A percentile compares a stretch with the other conserved stretches of the same genome.
These are phyloP conservation scores for Drosophila navojoa DNA, from an alignment of 1,140 invertebrate genomes.

Conservation along the genomic window DNA sequence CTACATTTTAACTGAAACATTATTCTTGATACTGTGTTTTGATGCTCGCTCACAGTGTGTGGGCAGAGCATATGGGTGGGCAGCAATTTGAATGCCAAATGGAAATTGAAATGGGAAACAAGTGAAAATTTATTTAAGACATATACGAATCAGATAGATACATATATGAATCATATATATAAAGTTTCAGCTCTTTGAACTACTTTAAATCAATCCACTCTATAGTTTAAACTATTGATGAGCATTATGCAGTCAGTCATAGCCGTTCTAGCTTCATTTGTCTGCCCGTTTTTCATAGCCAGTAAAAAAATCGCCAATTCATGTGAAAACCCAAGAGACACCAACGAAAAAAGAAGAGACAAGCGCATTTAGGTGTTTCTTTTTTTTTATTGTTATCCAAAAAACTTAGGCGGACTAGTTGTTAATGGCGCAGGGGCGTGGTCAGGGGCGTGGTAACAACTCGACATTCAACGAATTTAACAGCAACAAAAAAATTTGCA, in stretches of 20 bases:
- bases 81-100: too few species aligned
- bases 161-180: too few species aligned
- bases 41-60: too few species aligned
- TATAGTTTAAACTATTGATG: too few species aligned
- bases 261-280: background rate
- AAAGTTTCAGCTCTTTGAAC: too few species aligned
- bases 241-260: too few species aligned
- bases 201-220: too few species aligned
- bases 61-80: too few species aligned
- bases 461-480: slow-evolving; percentile 55
- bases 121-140: too few species aligned
- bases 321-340: slow-evolving; percentile 56
- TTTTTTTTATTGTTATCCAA: slow-evolving; percentile 50
- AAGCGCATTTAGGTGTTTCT: slow-evolving; percentile 26
- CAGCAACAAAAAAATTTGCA: slow-evolving; percentile 37
- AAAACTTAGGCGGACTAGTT: slow-evolving; percentile 48
- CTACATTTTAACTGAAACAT: slow-evolving; percentile 46
- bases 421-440: slow-evolving; percentile 1
- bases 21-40: slow-evolving; percentile 35
- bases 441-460: background rate
- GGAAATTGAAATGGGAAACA: too few species aligned
- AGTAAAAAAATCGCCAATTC: slow-evolving; percentile 65
- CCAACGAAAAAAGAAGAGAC: slow-evolving; percentile 2
- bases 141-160: too few species aligned
- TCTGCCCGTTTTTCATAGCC: slow-evolving; percentile 11